Base-by-base conservation (phyloP, 2,113 vertebrate species). In the Aptenodytes forsteri region DNA sequence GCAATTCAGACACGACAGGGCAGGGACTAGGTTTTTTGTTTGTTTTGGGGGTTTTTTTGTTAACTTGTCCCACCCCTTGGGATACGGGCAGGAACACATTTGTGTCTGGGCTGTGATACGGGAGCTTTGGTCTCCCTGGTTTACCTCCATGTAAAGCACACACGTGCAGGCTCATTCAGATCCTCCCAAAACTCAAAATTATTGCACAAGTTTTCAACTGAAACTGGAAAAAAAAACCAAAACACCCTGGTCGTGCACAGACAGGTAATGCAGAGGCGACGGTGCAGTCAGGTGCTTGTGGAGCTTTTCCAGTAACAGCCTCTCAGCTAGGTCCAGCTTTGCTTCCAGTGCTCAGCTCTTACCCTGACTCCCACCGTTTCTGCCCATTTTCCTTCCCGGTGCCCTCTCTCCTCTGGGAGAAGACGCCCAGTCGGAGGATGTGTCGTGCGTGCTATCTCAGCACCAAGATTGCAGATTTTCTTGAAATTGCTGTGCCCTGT, bases 221-320 rank as follows among this genome's bases (percentile, higher is more conserved):
- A 79, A 93, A 36, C 11, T 29, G 25, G 3, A 18, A n/a, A 65
- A 40, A 26, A 50, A 10, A 8, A 8, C 4, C 8, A 36, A 36
- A 36, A 36, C 58, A 10, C 27, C 22, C n/a, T 40, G 25, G 36
- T 3, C 50, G 16, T 5, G 20, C 54, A 26, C 5, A 47, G 83
- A 10, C 13, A 20, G 16, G 32, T 40, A 13, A 26, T 2, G 19
- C 17, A n/a, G 40, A 61, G 50, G 17, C 1, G 4, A n/a, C 1
- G 5, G 22, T 11, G 42, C 47, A 42, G n/a, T 7, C 4, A 3
- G 73, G 34, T 40, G 42, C 25, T 77, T 25, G 20, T 8, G 40
- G 30, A 55, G n/a, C 42, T 52, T 59, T 76, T 18, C 72, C 61
- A 64, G 21, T 5, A 7, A 10, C 32, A 40, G 15, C 71, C 52